phyloP scores from a whole-genome alignment of 2,797 vertebrate species.

The Enteromius argenteus region DNA sequence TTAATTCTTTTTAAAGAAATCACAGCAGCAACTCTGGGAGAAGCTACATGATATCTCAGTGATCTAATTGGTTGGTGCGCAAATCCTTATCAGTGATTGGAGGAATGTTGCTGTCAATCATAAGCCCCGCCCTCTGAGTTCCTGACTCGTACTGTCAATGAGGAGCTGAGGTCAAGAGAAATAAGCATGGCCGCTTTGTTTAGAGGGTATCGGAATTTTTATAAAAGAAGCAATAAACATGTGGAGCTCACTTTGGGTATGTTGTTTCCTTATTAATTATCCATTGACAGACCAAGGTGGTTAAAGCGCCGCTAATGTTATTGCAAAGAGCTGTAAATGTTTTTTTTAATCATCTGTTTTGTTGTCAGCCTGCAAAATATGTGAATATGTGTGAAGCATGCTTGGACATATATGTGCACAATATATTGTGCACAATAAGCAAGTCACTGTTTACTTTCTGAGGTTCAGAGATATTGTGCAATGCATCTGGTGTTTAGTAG shows the following conservation, averaged over 20 bases:
- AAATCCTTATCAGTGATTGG: conserved; percentile 36
- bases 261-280: conserved; percentile 7
- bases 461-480: conserved; percentile 1
- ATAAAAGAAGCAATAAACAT: conserved; percentile 72
- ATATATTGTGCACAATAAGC: neutral
- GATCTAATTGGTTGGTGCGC: neutral
- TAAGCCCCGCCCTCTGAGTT: conserved; percentile 46
- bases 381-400: neutral
- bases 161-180: conserved; percentile 72
- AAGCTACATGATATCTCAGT: neutral
- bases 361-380: conserved; percentile 1
- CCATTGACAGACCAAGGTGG: neutral
- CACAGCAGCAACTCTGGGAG: neutral
- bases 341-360: neutral
- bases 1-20: conserved; percentile 7
- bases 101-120: conserved; percentile 53
- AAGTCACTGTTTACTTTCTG: conserved; percentile 2
- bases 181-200: conserved; percentile 83
- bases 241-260: conserved; percentile 76
- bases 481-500: neutral
- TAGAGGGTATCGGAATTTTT: conserved; percentile 72
- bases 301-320: neutral
- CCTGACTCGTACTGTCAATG: conserved; percentile 61
- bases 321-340: neutral
- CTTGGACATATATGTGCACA: neutral